These are phyloP conservation scores for Platerodrilus igneus DNA, from an alignment of 2,888 invertebrate species.

Conservation along the genomic window DNA sequence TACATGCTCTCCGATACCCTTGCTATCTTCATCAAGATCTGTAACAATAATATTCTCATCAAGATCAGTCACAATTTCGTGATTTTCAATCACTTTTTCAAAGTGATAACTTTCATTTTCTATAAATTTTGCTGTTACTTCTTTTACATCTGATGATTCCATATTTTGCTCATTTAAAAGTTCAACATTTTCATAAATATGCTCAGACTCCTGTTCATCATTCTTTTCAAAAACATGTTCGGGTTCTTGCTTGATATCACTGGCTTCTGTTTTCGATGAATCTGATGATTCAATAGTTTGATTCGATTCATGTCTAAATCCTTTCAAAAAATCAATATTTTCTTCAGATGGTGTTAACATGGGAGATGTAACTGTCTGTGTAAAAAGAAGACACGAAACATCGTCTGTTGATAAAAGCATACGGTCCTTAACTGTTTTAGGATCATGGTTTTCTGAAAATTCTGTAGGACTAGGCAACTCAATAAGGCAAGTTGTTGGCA, in stretches of 20 bases:
- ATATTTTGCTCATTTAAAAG: conserved; percentile 18
- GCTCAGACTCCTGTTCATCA: conserved; percentile 16
- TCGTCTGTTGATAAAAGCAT: conserved; percentile 46
- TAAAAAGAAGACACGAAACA: conserved; percentile 44
- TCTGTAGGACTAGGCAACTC: conserved; percentile 24
- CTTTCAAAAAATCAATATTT: conserved; percentile 47
- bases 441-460: conserved; percentile 17
- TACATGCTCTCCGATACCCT: conserved; percentile 15
- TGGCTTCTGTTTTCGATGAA: too few relatives aligned
- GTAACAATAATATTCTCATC: not conserved
- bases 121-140: conserved; percentile 17
- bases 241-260: too few relatives aligned
- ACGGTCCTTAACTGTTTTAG: conserved; percentile 41
- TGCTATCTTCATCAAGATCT: conserved; percentile 2
- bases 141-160: conserved; percentile 13
- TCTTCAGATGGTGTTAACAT: conserved; percentile 49
- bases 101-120: conserved; percentile 16
- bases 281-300: conserved; percentile 24
- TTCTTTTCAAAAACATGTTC: not conserved
- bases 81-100: conserved; percentile 5
- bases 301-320: conserved; percentile 38
- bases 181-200: conserved; percentile 32
- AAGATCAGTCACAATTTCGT: conserved; percentile 1
- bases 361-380: conserved; percentile 48
- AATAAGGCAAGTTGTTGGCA: conserved; percentile 26